phyloP scores from a whole-genome alignment of 2,888 invertebrate species.

The Cheilosia soror region DNA sequence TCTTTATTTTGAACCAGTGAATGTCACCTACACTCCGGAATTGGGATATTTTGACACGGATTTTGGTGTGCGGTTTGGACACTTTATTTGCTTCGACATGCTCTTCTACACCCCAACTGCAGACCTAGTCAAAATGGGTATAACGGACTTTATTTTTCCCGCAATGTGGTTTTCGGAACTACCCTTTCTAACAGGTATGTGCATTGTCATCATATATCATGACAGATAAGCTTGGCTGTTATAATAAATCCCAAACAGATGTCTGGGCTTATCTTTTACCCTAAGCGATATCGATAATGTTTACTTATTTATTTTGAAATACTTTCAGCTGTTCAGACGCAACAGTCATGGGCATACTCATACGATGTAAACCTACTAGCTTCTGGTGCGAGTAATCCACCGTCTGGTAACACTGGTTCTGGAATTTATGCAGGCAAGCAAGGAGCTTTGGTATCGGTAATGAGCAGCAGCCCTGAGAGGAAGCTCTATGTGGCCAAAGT shows the following conservation, averaged over 20 bases:
- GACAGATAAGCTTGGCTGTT: too few species aligned
- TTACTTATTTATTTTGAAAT: not conserved
- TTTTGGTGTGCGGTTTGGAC: slow-evolving; percentile 92
- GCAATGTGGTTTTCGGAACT: slow-evolving; percentile 93
- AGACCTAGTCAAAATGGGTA: slow-evolving; percentile 81
- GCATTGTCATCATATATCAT: not conserved
- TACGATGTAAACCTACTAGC: slow-evolving; percentile 89
- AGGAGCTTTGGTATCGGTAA: slow-evolving; percentile 78
- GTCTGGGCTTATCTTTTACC: too few species aligned
- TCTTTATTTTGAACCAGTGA: slow-evolving; percentile 85
- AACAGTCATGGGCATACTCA: slow-evolving; percentile 88
- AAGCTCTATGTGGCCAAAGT: slow-evolving; percentile 79
- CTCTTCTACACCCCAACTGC: slow-evolving; percentile 89
- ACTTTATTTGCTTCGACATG: slow-evolving; percentile 93
- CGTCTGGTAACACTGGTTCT: slow-evolving; percentile 87
- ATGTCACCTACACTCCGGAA: slow-evolving; percentile 85
- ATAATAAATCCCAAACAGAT: too few species aligned
- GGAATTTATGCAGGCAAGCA: slow-evolving; percentile 88
- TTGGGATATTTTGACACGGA: slow-evolving; percentile 88
- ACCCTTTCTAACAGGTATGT: slow-evolving; percentile 88
- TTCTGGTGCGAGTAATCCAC: slow-evolving; percentile 88
- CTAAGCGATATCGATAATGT: too few species aligned
- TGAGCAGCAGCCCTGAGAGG: slow-evolving; percentile 77
- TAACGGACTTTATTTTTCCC: slow-evolving; percentile 84
- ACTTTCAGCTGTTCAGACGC: slow-evolving; percentile 85